Conservation (phyloP, 1,140 invertebrate genomes). For the Melitaea cinxia region DNA sequence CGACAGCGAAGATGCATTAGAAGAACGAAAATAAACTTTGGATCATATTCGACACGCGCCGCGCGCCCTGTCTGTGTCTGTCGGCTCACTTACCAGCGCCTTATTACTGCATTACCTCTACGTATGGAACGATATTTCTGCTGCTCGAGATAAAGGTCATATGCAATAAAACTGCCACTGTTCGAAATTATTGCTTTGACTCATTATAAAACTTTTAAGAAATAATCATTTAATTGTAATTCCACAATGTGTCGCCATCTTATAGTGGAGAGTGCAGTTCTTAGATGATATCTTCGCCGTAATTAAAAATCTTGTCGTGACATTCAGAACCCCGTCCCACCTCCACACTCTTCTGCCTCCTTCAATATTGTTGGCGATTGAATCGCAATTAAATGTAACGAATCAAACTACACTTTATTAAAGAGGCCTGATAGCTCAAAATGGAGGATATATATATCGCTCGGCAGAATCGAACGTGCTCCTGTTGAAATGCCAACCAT, state of each 20-base stretch:
- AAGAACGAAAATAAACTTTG: conserved; percentile 75
- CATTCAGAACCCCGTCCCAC: conserved; percentile 75
- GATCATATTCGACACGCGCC: conserved; percentile 75
- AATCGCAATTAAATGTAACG: conserved; percentile 80
- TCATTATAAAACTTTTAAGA: conserved; percentile 43
- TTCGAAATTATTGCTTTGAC: conserved; percentile 49
- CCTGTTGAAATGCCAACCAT: conserved; percentile 80
- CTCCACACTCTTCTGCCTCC: conserved; percentile 74
- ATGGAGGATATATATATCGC: conserved; percentile 62
- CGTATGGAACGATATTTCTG: neutral
- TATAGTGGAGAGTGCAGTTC: conserved; percentile 68
- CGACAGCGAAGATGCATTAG: conserved; percentile 78
- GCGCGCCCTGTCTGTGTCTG: conserved; percentile 28
- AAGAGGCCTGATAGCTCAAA: conserved; percentile 76
- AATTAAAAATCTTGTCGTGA: conserved; percentile 82
- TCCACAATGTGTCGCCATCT: conserved; percentile 66
- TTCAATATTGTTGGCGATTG: conserved; percentile 80
- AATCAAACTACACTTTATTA: conserved; percentile 80
- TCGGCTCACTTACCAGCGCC: neutral
- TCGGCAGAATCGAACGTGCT: conserved; percentile 75
- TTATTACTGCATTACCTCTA: conserved; percentile 19
- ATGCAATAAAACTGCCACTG: conserved; percentile 52
- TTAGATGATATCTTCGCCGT: conserved; percentile 78
- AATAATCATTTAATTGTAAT: conserved; percentile 79
- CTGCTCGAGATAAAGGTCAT: conserved; percentile 8